Conservation (phyloP, 2,797 vertebrate species). For the Acrossocheilus fasciatus region DNA sequence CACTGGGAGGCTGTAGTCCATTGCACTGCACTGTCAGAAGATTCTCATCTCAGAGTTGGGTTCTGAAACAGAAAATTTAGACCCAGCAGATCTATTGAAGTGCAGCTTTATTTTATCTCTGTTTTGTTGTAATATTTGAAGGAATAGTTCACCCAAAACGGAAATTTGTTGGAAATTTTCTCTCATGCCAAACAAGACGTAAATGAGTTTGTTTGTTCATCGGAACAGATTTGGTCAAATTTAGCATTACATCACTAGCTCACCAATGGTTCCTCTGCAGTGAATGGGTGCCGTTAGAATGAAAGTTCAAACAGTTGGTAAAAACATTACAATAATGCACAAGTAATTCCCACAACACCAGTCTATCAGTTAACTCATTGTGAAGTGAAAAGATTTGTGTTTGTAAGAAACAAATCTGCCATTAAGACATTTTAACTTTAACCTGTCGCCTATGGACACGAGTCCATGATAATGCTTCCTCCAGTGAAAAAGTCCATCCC, state of each 20-base stretch:
- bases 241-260: too few relatives aligned
- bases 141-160: background rate
- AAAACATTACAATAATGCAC: background rate
- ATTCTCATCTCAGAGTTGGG: background rate
- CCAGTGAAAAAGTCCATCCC: background rate
- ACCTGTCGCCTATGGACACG: too few relatives aligned
- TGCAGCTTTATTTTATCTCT: background rate
- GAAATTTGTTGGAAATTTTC: background rate
- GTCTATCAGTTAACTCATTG: background rate
- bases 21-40: constrained; percentile 34
- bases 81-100: constrained; percentile 2
- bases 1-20: constrained; percentile 74
- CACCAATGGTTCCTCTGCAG: background rate
- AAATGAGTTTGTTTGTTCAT: too few relatives aligned
- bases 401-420: too few relatives aligned
- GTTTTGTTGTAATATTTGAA: background rate
- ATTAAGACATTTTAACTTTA: too few relatives aligned
- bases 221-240: too few relatives aligned
- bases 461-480: background rate
- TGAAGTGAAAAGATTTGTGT: too few relatives aligned
- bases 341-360: background rate
- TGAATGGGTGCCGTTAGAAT: background rate
- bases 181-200: background rate
- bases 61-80: background rate
- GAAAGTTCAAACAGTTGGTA: background rate